Evolutionary conservation across 2,888 invertebrate species (phyloP), one percentile per base, ranked within the genome.

Genomic region (Lasioglossum villosulum): DNA sequence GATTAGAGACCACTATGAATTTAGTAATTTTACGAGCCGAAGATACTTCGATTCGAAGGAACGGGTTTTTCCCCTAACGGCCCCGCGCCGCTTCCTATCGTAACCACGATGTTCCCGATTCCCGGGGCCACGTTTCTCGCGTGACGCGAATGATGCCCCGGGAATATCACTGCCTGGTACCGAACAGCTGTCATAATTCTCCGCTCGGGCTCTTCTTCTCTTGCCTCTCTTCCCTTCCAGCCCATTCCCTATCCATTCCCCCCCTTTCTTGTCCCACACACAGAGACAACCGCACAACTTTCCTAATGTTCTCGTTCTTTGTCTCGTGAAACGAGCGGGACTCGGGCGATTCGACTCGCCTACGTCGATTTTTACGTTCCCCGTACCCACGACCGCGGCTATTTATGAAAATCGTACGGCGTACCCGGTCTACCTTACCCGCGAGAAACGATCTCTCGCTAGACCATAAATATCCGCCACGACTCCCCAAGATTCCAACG

Each of bases 101-200:
- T 74, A n/a, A 12, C 56, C n/a, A 48, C 84, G 82, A 87, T 86
- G 87, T 73, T 89, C 90, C 86, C 86, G 84, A 90, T 89, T 89
- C 84, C 73, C 80, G 16, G 34, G 83, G 73, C 71, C 80, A 77
- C 75, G 78, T 78, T 86, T 85, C 90, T 94, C 92, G 94, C 93
- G 93, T 93, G 94, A 93, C 95, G 95, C 95, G 93, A 94, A 92
- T 91, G 88, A 75, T 73, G 82, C 75, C 83, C 75, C 82, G 91
- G 95, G 95, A 96, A 92, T 92, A 94, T 95, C 95, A 91, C 94
- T 93, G 96, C 96, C 96, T 96, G 96, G 96, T 94, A 96, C 96
- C 94, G 93, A 95, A 88, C 94, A 94, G 95, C 95, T 95, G 95
- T 93, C 92, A 92, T 94, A 93, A 94, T 93, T 93, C 93, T 92